Base-by-base conservation (phyloP, 1,140 invertebrate genomes). In the Globodera ellingtonae region DNA sequence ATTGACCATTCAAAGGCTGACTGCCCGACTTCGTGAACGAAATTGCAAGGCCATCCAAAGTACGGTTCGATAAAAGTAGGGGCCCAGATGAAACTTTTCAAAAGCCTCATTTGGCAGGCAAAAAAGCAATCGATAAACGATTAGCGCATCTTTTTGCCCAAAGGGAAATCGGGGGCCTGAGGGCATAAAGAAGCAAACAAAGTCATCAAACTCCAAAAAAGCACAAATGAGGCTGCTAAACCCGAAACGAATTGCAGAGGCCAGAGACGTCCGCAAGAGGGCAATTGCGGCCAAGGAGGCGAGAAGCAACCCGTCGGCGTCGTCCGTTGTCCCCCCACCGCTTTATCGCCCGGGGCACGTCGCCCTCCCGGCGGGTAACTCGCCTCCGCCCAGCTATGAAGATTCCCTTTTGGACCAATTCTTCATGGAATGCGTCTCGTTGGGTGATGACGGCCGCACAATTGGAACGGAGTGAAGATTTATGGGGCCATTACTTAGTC, bases 11-110 rank as follows among this genome's bases (percentile, higher is more conserved):
- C 88, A 88, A 70, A 44, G 88, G 67, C 86, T 88, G 10, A 88
- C 88, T 15, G 82, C 81, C 48, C 79, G 88, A 44, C 66, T 88
- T 18, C 72, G 86, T 47, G 87, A 88, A 67, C 86, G 87, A 35
- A 88, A 88, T 79, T 88, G 88, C 79, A 79, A 84, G 72, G 86
- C 87, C 35, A 89, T 88, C 59, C 86, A 88, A 79, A 79, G 87
- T 88, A 62, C 79, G 80, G 83, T 84, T 73, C 47, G 10, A 50
- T 74, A 76, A 62, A 44, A 21, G 35, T n/a, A 18, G 15, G 44
- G 69, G 44, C 35, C 35, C 35, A 35, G 35, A 35, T 35, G 35
- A 35, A 35, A 35, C 1, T 35, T 35, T 35, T 35, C 35, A 35
- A 35, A 35, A 35, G 35, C 35, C 35, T 35, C 35, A 35, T 35